Base-by-base conservation (phyloP, 2,113 vertebrate species). In the Heterocephalus glaber region DNA sequence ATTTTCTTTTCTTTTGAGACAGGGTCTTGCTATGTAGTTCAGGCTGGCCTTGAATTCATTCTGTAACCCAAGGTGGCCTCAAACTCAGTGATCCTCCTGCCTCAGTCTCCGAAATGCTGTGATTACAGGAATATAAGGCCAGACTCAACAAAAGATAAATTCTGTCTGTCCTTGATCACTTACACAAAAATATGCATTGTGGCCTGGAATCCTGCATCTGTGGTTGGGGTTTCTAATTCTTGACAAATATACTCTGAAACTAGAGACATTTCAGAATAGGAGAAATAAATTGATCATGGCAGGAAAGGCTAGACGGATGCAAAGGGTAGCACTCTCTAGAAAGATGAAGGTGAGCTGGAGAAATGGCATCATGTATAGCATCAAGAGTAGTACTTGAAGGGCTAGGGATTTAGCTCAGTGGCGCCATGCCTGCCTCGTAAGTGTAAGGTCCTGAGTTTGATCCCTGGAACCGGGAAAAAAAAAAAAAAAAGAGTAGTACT, bases 191-290 rank as follows among this genome's bases (percentile, higher is more conserved):
- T 28, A n/a, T 89, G 30, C 28, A 33, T 54, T 47, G 54, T 74
- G 63, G 30, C n/a, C 63, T 44, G 80, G 28, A 96, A 65, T 92
- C 38, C 85, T 38, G 44, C 77, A 35, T 70, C 20, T 91, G 14
- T 89, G 44, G 12, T 77, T 87, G 33, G 56, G 35, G 12, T 81
- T 84, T 95, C n/a, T 89, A 63, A 47, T 72, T 94, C 12, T 95
- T 89, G 49, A 44, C 44, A 80, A 74, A 70, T 90, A 56, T 22
- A 35, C 22, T 28, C 28, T 44, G 63, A 92, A 86, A 86, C 60
- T 79, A 82, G 72, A 84, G 72, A 70, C 66, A 70, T 95, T 97
- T 88, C 65, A 72, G 28, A 79, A 63, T 65, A 74, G 26, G 26
- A 92, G 60, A 95, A 92, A 58, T 96, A 77, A 89, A 92, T 87